These are phyloP conservation scores for Bellardia bayeri DNA, from an alignment of 2,888 invertebrate species.

Conservation along the genomic window DNA sequence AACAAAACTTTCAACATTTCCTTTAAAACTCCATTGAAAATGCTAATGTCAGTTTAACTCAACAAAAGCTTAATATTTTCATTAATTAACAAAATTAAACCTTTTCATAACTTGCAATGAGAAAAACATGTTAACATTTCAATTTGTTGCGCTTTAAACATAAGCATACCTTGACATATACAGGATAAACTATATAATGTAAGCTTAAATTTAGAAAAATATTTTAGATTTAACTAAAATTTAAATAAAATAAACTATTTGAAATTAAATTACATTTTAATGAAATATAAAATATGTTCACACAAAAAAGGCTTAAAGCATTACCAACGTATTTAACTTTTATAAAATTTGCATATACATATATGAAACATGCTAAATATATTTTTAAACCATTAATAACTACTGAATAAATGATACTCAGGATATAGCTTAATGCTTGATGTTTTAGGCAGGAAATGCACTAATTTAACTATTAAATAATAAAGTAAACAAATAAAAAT, in stretches of 20 bases:
- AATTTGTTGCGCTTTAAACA: not conserved
- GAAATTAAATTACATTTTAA: too few species aligned
- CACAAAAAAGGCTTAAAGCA: constrained; percentile 7
- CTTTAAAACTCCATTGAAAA: too few species aligned
- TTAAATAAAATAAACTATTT: not conserved
- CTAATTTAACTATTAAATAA: not conserved
- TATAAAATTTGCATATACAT: not conserved
- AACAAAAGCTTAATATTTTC: constrained; percentile 39
- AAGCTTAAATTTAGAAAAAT: too few species aligned
- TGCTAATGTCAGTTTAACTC: not conserved
- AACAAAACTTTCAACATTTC: too few species aligned
- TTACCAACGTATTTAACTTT: not conserved
- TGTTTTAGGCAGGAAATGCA: not conserved
- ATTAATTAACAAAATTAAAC: constrained; percentile 48
- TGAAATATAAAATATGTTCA: not conserved
- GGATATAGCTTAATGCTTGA: not conserved
- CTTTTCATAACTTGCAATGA: not conserved
- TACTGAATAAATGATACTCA: not conserved
- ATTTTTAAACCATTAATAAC: constrained; percentile 4
- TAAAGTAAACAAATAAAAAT: too few species aligned
- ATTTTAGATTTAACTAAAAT: not conserved
- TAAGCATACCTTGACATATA: too few species aligned
- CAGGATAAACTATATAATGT: too few species aligned
- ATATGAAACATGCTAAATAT: not conserved
- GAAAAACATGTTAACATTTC: not conserved